These are phyloP conservation scores for Petrolisthes cinctipes DNA, from an alignment of 2,888 invertebrate genomes.

Conservation along the genomic window DNA sequence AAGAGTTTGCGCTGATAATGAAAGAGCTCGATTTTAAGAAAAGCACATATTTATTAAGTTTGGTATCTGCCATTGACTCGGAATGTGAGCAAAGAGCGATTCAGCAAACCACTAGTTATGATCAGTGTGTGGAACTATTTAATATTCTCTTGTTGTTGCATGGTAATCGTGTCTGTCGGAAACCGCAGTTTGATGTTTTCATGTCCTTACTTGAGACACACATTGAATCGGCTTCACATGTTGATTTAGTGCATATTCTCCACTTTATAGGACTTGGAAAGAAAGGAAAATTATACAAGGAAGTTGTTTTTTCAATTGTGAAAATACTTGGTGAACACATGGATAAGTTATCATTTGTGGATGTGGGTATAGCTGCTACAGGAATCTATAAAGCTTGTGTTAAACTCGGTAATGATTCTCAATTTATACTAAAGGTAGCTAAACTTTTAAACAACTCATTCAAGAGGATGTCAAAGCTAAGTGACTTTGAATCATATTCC, in stretches of 20 bases:
- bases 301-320: constrained; percentile 26
- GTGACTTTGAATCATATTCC: constrained; percentile 40
- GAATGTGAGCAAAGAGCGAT: constrained; percentile 38
- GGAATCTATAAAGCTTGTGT: constrained; percentile 47
- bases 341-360: constrained; percentile 35
- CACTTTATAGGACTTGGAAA: constrained; percentile 47
- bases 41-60: constrained; percentile 27
- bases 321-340: constrained; percentile 15
- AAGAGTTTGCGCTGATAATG: constrained; percentile 27
- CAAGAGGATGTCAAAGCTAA: not conserved
- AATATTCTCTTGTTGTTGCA: constrained; percentile 39
- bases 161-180: constrained; percentile 40
- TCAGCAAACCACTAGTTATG: not conserved
- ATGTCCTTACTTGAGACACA: constrained; percentile 44
- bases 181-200: constrained; percentile 40
- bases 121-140: constrained; percentile 40
- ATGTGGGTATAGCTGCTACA: constrained; percentile 42
- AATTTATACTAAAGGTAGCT: constrained; percentile 22
- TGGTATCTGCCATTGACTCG: constrained; percentile 11
- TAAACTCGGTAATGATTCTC: constrained; percentile 9
- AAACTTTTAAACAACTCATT: constrained; percentile 15
- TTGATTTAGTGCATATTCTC: constrained; percentile 48
- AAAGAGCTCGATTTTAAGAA: constrained; percentile 32
- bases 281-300: constrained; percentile 30
- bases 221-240: constrained; percentile 24